Evolutionary conservation across 2,888 invertebrate species (phyloP), one percentile per base, ranked within the genome.

Genomic region (Melinopterus prodromus): DNA sequence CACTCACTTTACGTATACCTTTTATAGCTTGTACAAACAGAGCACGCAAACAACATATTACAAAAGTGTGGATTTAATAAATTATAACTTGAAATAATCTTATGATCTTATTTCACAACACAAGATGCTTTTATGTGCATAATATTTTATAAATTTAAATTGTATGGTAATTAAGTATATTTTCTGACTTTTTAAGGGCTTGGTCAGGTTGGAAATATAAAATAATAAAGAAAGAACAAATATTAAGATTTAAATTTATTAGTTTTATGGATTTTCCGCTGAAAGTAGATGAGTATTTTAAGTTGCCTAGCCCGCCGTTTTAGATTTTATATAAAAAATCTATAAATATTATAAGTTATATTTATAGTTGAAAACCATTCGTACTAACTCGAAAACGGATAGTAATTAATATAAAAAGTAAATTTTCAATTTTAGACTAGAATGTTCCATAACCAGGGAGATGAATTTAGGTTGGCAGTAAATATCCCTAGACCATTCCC

Each of bases 1-100:
- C 53, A 53, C 12, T 53, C 53, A 53, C 5, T 53, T 53, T 53
- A 53, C 53, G 53, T 12, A 12, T 53, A 53, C 53, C 53, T 53
- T 53, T 53, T 53, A 53, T 53, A 53, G 12, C 53, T 53, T 53
- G 9, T 9, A 53, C 53, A 53, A 53, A 53, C 53, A 53, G 53
- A 53, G 12, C 53, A 53, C 53, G 53, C 53, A 53, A 53, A 53
- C 53, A 53, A 53, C 53, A 53, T 53, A 53, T 53, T 53, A 53
- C 53, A 53, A 53, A 53, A 53, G 53, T 53, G 53, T 53, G 53
- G 53, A 53, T 53, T 53, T 53, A 53, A 53, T 53, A 53, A 53
- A 53, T 53, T 53, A 53, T 53, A 53, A 53, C 53, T 9, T 53
- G 53, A 53, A 53, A 53, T 53, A 53, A 53, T 53, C 53, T 53